Evolutionary conservation across 2,888 invertebrate genomes (phyloP).

Genomic region (Cotesia congregata): DNA sequence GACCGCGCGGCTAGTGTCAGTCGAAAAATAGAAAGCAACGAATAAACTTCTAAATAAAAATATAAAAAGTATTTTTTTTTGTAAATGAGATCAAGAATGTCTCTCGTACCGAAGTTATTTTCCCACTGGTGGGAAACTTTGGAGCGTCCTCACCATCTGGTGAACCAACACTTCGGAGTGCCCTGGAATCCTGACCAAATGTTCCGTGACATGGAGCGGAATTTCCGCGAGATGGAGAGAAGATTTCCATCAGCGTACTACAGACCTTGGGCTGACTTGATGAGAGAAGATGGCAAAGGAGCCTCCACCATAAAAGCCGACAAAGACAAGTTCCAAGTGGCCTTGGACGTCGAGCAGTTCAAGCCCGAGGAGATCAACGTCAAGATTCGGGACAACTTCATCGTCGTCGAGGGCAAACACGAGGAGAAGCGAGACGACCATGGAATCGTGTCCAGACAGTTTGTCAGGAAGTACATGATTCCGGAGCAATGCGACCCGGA

Average conservation of each 20-base stretch:
- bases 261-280: slow-evolving; percentile 52
- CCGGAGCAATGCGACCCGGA: slow-evolving; percentile 77
- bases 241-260: slow-evolving; percentile 51
- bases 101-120: slow-evolving; percentile 53
- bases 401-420: slow-evolving; percentile 83
- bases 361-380: slow-evolving; percentile 65
- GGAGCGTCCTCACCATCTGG: slow-evolving; percentile 58
- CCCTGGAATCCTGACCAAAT: slow-evolving; percentile 54
- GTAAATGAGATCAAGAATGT: slow-evolving; percentile 51
- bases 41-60: background rate
- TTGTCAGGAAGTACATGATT: slow-evolving; percentile 79
- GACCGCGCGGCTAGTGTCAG: slow-evolving; percentile 36
- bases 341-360: slow-evolving; percentile 84
- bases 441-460: slow-evolving; percentile 85
- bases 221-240: slow-evolving; percentile 47
- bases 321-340: slow-evolving; percentile 80
- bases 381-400: slow-evolving; percentile 80
- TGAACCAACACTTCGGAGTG: slow-evolving; percentile 63
- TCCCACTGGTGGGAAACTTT: slow-evolving; percentile 55
- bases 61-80: background rate
- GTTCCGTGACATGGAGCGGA: slow-evolving; percentile 25
- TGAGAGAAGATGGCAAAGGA: slow-evolving; percentile 68
- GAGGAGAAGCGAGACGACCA: slow-evolving; percentile 84
- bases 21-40: slow-evolving; percentile 27
- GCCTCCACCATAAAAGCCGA: slow-evolving; percentile 75